phyloP scores from a whole-genome alignment of 2,797 vertebrate genomes.

The Acridotheres tristis region DNA sequence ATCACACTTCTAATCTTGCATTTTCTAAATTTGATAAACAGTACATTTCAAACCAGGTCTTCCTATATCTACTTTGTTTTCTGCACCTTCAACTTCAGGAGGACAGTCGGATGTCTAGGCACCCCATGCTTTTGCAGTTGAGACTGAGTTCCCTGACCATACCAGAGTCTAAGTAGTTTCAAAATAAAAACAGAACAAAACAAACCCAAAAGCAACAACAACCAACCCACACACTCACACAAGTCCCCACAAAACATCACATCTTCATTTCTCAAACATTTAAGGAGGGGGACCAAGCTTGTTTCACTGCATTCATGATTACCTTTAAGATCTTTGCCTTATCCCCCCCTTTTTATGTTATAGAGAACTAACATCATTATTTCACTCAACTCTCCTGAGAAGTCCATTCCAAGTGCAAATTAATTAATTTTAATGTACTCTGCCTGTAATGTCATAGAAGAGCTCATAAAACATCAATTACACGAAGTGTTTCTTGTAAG shows the following conservation, averaged over 20 bases:
- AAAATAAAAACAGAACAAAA: not conserved
- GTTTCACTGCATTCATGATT: not conserved
- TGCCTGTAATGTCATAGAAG: not conserved
- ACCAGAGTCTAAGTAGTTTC: not conserved
- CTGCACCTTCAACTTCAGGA: not conserved
- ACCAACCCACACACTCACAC: not conserved
- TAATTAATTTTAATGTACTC: not conserved
- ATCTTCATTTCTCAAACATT: not conserved
- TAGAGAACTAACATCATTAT: not conserved
- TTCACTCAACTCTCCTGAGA: not conserved
- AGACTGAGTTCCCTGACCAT: not conserved
- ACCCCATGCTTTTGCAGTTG: not conserved
- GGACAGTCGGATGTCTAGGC: not conserved
- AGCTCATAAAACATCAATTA: not conserved
- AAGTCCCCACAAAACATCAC: not conserved
- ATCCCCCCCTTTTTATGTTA: accelerated
- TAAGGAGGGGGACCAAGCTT: not conserved
- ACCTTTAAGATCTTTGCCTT: not conserved
- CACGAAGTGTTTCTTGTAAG: not conserved
- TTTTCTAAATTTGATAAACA: not conserved
- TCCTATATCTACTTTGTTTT: not conserved
- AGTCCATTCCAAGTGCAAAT: not conserved
- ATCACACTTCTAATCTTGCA: not conserved
- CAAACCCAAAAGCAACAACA: not conserved
- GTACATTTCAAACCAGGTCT: not conserved